Evolutionary conservation across 2,113 vertebrate genomes (phyloP).

Genomic region (Pelvicachromis taeniatus): DNA sequence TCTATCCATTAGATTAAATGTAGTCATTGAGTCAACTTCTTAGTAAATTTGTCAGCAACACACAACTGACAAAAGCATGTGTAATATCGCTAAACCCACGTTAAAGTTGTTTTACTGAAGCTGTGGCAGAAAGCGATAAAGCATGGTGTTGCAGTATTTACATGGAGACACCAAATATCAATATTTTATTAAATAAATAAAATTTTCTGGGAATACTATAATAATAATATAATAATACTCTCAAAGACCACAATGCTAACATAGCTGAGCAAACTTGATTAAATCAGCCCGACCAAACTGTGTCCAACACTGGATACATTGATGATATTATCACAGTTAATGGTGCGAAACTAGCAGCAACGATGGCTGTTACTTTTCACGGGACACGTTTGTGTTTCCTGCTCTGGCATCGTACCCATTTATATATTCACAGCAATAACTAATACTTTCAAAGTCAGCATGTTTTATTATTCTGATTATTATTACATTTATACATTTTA

Average conservation of each 20-base stretch:
- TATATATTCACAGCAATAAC: neutral
- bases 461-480: neutral
- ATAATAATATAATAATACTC: no score
- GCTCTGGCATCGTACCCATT: neutral
- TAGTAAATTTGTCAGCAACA: neutral
- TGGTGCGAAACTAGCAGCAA: neutral
- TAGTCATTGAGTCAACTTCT: neutral
- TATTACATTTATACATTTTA: neutral
- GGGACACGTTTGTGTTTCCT: neutral
- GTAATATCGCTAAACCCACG: rapidly evolving
- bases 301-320: neutral
- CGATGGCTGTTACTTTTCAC: neutral
- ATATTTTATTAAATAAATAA: neutral
- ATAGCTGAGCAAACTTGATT: neutral
- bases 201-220: neutral
- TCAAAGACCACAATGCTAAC: neutral
- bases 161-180: neutral
- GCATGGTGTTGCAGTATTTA: neutral
- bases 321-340: neutral
- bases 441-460: neutral
- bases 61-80: neutral
- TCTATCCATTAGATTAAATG: neutral
- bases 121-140: neutral
- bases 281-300: neutral
- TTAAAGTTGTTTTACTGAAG: neutral